Base-by-base conservation (phyloP, 1,140 invertebrate genomes). In the Neodiprion virginianus region DNA sequence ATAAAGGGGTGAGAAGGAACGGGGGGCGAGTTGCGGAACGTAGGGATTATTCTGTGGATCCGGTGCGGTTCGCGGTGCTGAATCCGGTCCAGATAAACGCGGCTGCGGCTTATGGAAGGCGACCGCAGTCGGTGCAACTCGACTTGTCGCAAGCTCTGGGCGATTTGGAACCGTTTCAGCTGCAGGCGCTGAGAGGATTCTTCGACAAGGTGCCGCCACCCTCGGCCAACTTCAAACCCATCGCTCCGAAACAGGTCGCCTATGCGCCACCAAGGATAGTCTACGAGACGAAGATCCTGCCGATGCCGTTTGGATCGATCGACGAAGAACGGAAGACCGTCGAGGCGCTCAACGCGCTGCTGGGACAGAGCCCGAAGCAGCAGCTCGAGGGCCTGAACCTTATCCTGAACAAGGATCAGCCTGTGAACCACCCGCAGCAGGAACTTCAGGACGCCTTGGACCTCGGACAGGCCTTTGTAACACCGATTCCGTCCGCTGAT, bases 221-320 rank as follows among this genome's bases (percentile, higher is more conserved):
- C 17, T 12, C 74, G 48, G 53, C 48, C 0, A 76, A 79, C 50
- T 74, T 78, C 47, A 73, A 65, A 9, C 69, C 66, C 1, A 76
- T 80, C 21, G 67, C 67, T 50, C 73, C 74, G 8, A 23, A 74
- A 9, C 72, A 76, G 23, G 47, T 78, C 12, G 72, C 77, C 10
- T 74, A 78, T 8, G 73, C 72, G 40, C 79, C 76, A 69, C 73
- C 76, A 12, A 77, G 74, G 76, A 73, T 78, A 4, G 72, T 78
- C 28, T 78, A 80, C 70, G 75, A 77, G 7, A 74, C 74, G 8
- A 75, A 76, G 74, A 78, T 79, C 49, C 23, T 77, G n/a, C 77
- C 79, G 65, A 73, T 73, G 10, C 73, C 73, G 53, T 75, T 77
- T 11, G 49, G 23, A 4, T 74, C 72, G 11, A 5, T 61, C 8